Base-by-base conservation (phyloP, 2,888 invertebrate species). In the Platerodrilus igneus region DNA sequence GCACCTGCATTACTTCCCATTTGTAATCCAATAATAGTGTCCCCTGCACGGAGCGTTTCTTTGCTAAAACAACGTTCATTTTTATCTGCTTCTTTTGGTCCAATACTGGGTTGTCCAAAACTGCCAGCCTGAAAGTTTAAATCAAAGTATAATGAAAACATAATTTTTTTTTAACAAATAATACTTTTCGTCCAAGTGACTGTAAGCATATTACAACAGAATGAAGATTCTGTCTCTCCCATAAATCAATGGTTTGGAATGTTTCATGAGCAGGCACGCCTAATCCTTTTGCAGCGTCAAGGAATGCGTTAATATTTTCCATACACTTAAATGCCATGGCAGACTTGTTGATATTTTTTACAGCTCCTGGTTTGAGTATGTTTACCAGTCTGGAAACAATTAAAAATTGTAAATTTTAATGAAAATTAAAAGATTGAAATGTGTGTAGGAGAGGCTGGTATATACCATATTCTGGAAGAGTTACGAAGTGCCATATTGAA, bases 1-100 rank as follows among this genome's bases (percentile, higher is more conserved):
- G 96, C 96, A 16, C 96, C 96, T 71, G 96, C 96, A 77, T 97
- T 97, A 60, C 91, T 90, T 42, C 97, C 97, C 69, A 93, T 93
- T 67, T 97, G 96, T 39, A 95, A 78, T 35, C 90, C 88, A 66
- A 95, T 96, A 44, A 96, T 87, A 30, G 86, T 85, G 61, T 94
- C 88, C 0, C 94, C 91, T 8, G 94, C 94, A 50, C 87, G 80
- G 52, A 96, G 73, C 68, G 95, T 95, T 63, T 97, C 96, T 35
- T 95, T 92, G 8, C 87, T 81, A 74, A 96, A 97, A 63, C 89
- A 81, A 48, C 96, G 80, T 23, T 91, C 85, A 66, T 97, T 95
- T 71, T 91, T 92, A 64, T 94, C 91, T 4, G 94, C 84, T 70
- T 97, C 96, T 71, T 94, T 94, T 19, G 96, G 96, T 46, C 96